Evolutionary conservation across 2,888 invertebrate species (phyloP), one percentile per base, ranked within the genome.

Genomic region (Leptinotarsa rubiginosa): DNA sequence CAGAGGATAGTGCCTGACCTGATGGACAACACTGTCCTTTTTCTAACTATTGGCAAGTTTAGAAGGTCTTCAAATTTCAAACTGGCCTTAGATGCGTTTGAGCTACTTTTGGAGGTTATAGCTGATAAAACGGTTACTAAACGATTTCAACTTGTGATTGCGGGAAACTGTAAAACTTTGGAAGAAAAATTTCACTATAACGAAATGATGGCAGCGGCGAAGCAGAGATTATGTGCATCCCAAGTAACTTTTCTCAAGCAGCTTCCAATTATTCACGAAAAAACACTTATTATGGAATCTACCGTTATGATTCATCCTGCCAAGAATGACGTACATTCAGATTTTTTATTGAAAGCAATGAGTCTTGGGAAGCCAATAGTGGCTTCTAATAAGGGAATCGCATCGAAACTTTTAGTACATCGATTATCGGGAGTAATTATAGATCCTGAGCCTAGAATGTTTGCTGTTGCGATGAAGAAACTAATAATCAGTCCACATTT

Each of bases 161-260:
- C 85, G 0, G 86, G 87, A 0, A 82, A 84, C 70, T 86, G 84
- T 70, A 83, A 81, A 52, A 78, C 81, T 0, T 62, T 81, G 3
- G 83, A 84, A 5, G 84, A 86, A 71, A 81, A 78, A 49, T 75
- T 83, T 15, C 83, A 85, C 69, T 87, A 86, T 75, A 82, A 82
- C 16, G 83, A 86, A 74, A 74, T 87, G 59, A 80, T 85, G 66
- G 81, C 82, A 13, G 70, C 73, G 7, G 80, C 85, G 0, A 86
- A 85, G 73, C 82, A 83, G 47, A 83, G 83, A 70, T 50, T 77
- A 13, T 86, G 83, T 66, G 86, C 85, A 1, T 83, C 85, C 1
- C 86, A 87, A 76, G 79, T 87, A 4, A 86, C 86, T 1, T 84
- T 87, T 70, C 74, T 87, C n/a, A 83, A 81, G 54, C 84, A 86